These are phyloP conservation scores for Piscicola geometra DNA, from an alignment of 2,888 invertebrate species.

Conservation along the genomic window DNA sequence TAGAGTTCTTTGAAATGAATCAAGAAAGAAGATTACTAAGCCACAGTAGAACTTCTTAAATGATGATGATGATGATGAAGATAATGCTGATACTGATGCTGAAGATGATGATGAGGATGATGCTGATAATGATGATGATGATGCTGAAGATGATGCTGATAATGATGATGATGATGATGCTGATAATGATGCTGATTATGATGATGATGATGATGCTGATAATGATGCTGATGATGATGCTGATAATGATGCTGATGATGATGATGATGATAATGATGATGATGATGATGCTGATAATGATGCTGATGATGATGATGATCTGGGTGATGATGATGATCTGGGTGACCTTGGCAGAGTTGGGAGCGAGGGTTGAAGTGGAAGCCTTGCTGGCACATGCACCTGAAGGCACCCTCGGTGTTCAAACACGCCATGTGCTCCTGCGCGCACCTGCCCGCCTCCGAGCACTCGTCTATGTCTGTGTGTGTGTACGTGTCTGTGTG, in stretches of 20 bases:
- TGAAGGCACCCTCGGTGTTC: not conserved
- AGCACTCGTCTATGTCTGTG: not conserved
- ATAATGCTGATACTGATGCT: too few relatives aligned
- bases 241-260: too few relatives aligned
- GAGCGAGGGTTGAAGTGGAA: not conserved
- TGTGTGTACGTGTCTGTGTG: not conserved
- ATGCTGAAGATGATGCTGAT: not conserved
- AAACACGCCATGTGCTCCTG: not conserved
- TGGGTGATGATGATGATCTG: too few relatives aligned
- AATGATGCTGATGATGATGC: not conserved
- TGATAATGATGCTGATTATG: not conserved
- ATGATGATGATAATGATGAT: not conserved
- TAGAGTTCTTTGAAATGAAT: too few relatives aligned
- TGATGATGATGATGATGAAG: too few relatives aligned
- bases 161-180: not conserved
- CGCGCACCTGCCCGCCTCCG: not conserved
- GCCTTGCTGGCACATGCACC: not conserved
- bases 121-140: not conserved
- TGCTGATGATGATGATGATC: too few relatives aligned
- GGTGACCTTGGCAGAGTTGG: slow-evolving; percentile 7
- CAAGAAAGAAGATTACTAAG: too few relatives aligned
- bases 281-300: too few relatives aligned
- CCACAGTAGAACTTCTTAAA: too few relatives aligned
- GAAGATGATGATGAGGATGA: too few relatives aligned
- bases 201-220: too few relatives aligned